Evolutionary conservation across 2,113 vertebrate genomes (phyloP).

Genomic region (Antidorcas marsupialis): DNA sequence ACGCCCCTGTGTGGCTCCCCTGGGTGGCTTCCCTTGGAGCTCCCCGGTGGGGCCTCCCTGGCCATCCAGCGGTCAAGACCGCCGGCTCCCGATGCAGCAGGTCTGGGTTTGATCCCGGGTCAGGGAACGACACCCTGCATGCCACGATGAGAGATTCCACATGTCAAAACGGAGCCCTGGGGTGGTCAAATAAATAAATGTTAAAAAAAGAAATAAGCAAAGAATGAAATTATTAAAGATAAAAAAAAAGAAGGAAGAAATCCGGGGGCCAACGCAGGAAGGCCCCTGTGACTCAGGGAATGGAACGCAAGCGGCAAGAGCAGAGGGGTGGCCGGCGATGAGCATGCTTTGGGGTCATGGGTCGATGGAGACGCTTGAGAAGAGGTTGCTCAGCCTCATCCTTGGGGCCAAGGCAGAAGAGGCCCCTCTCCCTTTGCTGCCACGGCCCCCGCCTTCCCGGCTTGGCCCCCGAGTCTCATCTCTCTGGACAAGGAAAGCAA

Average conservation of each 20-base stretch:
- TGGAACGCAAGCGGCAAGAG: background rate
- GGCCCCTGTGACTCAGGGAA: background rate
- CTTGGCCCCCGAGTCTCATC: fast-evolving
- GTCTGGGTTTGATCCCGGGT: background rate
- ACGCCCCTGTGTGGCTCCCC: fast-evolving
- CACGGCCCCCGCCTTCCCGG: fast-evolving
- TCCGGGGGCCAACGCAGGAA: background rate
- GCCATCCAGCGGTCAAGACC: fast-evolving
- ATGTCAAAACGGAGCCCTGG: background rate
- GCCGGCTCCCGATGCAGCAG: background rate
- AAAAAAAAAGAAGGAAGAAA: background rate
- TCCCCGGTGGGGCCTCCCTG: background rate
- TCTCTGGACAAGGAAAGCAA: background rate
- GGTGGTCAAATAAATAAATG: background rate
- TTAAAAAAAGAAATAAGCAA: background rate
- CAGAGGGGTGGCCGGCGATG: no score
- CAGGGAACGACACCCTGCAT: background rate
- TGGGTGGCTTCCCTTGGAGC: no score
- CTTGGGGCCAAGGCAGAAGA: no score
- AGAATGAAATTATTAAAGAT: background rate
- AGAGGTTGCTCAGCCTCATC: background rate
- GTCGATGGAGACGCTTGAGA: background rate
- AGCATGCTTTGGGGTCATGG: fast-evolving
- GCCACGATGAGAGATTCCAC: background rate
- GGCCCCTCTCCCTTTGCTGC: fast-evolving